Conservation (phyloP, 2,113 vertebrate species). For the Harpagus bidentatus region DNA sequence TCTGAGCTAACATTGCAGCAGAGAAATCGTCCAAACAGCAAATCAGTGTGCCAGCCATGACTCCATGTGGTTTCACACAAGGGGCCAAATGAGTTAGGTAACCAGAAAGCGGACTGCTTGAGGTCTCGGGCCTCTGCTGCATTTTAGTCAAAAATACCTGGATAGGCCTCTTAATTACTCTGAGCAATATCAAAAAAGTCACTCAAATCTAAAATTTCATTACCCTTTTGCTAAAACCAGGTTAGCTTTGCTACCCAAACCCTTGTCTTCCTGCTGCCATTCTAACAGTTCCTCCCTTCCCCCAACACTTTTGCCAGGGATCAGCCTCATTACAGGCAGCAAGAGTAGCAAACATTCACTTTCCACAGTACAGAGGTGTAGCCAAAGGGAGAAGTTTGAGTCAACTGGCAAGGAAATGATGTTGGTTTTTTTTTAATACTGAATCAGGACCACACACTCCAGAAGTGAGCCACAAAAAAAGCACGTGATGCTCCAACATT, state of each 20-base stretch:
- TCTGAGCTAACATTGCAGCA: not conserved
- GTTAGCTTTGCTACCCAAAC: not conserved
- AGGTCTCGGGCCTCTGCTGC: not conserved
- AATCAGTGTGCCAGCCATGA: not conserved
- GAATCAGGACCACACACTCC: not conserved
- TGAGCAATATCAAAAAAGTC: not conserved
- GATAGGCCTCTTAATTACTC: not conserved
- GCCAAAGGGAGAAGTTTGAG: not conserved
- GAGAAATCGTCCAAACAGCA: not conserved
- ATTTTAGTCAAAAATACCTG: not conserved
- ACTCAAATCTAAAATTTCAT: not conserved
- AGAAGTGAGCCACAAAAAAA: not conserved
- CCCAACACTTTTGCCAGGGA: not conserved
- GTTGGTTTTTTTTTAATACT: not conserved
- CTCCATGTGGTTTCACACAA: not conserved
- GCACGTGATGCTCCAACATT: not conserved
- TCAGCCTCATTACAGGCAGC: not conserved
- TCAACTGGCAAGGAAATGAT: not conserved
- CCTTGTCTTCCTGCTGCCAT: not conserved
- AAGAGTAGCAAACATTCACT: not conserved
- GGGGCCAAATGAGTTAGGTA: rapidly evolving
- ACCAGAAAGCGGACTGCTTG: not conserved
- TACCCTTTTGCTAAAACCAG: not conserved
- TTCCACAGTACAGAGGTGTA: not conserved
- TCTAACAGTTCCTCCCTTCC: not conserved